Evolutionary conservation across 2,113 vertebrate species (phyloP).

Genomic region (Indri indri): DNA sequence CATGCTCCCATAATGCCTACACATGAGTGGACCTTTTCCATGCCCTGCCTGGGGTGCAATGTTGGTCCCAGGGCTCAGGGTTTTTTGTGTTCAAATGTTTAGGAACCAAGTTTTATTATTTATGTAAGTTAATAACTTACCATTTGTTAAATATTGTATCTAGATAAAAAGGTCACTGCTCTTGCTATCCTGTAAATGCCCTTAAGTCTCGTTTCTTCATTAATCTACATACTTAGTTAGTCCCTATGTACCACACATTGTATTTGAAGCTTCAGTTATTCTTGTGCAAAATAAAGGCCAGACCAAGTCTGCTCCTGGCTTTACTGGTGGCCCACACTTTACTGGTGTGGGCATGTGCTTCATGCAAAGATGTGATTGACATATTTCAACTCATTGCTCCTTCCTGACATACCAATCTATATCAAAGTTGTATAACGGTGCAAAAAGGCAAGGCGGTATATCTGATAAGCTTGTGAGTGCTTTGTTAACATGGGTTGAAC

Average conservation of each 20-base stretch:
- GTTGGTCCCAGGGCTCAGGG: no score
- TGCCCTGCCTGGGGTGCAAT: neutral
- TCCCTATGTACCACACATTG: accelerated
- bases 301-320: neutral
- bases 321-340: neutral
- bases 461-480: neutral
- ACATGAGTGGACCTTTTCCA: accelerated
- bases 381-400: neutral
- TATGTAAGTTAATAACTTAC: neutral
- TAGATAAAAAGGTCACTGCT: neutral
- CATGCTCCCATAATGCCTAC: neutral
- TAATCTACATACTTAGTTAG: neutral
- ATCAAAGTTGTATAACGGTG: neutral
- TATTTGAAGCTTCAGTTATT: neutral
- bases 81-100: no score
- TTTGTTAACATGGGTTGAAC: no score
- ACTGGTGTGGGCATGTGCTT: neutral
- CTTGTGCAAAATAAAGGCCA: neutral
- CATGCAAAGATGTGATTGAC: neutral
- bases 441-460: accelerated
- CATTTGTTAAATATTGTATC: neutral
- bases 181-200: neutral
- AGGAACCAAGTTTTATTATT: neutral
- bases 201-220: neutral
- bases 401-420: neutral